Evolutionary conservation across 1,140 invertebrate species (phyloP).

Genomic region (Sitobion miscanthi): DNA sequence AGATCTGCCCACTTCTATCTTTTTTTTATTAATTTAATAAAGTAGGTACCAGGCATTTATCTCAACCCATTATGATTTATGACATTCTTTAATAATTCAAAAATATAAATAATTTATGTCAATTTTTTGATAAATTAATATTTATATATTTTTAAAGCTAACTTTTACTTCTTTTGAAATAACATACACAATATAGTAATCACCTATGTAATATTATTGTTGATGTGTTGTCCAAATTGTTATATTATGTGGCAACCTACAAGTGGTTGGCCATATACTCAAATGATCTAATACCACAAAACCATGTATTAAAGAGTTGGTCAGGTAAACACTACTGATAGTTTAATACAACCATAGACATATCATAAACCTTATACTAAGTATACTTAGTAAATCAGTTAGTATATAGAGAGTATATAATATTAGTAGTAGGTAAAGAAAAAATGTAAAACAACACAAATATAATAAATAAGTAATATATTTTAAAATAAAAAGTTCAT

Average conservation of each 20-base stretch:
- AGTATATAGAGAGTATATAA: too few species aligned
- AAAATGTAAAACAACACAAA: background rate
- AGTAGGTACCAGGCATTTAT: background rate
- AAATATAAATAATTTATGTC: too few species aligned
- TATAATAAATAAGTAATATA: slow-evolving; percentile 17
- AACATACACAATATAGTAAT: background rate
- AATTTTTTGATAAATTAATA: background rate
- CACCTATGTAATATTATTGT: background rate
- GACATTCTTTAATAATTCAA: background rate
- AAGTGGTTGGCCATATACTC: too few species aligned
- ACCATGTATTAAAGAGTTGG: background rate
- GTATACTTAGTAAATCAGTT: too few species aligned
- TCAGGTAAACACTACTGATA: background rate
- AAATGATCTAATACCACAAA: background rate
- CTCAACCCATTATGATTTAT: background rate
- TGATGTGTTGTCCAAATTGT: background rate
- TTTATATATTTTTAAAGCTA: background rate
- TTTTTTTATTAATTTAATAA: background rate
- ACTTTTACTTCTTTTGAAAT: background rate
- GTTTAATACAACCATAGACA: background rate
- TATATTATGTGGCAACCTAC: too few species aligned
- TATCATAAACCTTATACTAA: background rate
- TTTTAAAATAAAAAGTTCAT: slow-evolving; percentile 13
- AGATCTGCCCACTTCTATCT: background rate
- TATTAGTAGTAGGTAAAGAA: background rate